These are phyloP conservation scores for Bruchidius siliquastri DNA, from an alignment of 2,888 invertebrate genomes.

Conservation along the genomic window DNA sequence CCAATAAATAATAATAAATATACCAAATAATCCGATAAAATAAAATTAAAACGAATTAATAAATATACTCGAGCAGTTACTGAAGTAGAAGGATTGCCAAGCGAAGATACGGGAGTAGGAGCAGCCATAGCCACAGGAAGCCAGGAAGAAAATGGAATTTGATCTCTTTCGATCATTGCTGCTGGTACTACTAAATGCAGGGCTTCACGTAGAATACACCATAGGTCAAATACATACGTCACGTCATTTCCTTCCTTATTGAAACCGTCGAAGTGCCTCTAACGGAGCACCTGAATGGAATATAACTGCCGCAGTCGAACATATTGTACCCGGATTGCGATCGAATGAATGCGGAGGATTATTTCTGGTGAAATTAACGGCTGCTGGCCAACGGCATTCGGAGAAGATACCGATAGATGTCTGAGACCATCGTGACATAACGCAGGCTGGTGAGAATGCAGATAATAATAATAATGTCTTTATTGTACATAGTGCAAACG, in stretches of 20 bases:
- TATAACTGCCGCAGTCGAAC: background rate
- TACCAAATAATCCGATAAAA: slow-evolving; percentile 47
- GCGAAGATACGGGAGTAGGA: slow-evolving; percentile 13
- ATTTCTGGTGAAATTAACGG: background rate
- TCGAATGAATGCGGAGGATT: background rate
- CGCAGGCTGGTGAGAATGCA: background rate
- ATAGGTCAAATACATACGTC: background rate
- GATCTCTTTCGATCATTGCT: slow-evolving; percentile 72
- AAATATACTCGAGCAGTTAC: slow-evolving; percentile 40
- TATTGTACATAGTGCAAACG: no score
- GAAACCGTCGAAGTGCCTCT: background rate
- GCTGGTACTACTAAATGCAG: slow-evolving; percentile 43
- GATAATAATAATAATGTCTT: no score
- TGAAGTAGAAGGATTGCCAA: slow-evolving; percentile 40
- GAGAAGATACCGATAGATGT: background rate
- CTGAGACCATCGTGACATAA: background rate
- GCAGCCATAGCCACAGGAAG: slow-evolving; percentile 16
- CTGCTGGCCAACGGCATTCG: background rate
- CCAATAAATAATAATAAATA: slow-evolving; percentile 56
- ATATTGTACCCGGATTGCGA: background rate
- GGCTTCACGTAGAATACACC: background rate
- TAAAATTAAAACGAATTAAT: slow-evolving; percentile 63
- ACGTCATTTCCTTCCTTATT: background rate
- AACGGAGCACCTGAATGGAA: background rate
- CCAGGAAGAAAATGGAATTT: slow-evolving; percentile 73